These are phyloP conservation scores for Therioaphis trifolii DNA, from an alignment of 2,888 invertebrate species.

Conservation along the genomic window DNA sequence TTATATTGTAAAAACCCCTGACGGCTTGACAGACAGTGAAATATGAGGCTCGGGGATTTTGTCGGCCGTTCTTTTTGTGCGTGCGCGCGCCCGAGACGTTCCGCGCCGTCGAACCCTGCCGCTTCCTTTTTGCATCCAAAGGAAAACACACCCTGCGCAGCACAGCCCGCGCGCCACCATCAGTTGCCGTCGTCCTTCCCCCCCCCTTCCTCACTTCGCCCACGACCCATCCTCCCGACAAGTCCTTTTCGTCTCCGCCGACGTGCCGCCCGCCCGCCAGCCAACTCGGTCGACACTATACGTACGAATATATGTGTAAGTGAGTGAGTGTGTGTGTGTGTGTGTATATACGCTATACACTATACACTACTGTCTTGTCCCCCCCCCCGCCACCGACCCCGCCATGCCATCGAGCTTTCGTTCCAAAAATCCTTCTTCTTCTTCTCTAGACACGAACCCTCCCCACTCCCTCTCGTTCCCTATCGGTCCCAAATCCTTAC, in stretches of 20 bases:
- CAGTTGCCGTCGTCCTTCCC: not conserved
- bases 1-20: constrained; percentile 63
- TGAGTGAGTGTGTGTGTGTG: too few relatives aligned
- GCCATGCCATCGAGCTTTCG: constrained; percentile 36
- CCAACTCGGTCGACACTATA: constrained; percentile 7
- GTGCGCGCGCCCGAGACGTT: constrained; percentile 58
- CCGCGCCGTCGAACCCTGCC: constrained; percentile 62
- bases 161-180: not conserved
- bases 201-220: not conserved
- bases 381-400: not conserved
- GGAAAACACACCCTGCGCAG: constrained; percentile 25
- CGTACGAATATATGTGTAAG: not conserved
- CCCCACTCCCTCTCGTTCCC: not conserved
- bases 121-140: constrained; percentile 62
- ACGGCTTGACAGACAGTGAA: constrained; percentile 63
- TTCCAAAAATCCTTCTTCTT: constrained; percentile 62
- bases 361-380: constrained; percentile 16
- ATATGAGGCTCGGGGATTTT: constrained; percentile 61
- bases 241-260: constrained; percentile 25
- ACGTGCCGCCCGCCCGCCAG: not conserved
- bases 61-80: constrained; percentile 60
- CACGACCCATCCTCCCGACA: too few relatives aligned
- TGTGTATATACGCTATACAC: not conserved
- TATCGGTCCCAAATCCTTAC: constrained; percentile 29
- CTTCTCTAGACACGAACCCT: constrained; percentile 43